Evolutionary conservation across 2,113 vertebrate genomes (phyloP).

Genomic region (Ursus arctos): DNA sequence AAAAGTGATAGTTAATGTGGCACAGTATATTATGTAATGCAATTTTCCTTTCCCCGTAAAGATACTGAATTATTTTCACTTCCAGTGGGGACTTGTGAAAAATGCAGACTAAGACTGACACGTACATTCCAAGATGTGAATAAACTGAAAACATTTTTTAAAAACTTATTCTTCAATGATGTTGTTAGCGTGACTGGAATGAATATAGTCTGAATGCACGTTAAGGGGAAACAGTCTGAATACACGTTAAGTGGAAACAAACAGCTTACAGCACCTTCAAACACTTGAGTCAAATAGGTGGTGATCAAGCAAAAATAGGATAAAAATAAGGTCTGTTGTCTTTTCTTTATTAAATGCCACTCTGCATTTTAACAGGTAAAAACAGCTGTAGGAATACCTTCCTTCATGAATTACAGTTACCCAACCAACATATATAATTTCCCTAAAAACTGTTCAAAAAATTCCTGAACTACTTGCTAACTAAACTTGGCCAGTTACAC

Average conservation of each 20-base stretch:
- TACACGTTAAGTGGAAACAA: background rate
- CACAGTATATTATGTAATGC: background rate
- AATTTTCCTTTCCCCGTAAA: background rate
- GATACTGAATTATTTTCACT: background rate
- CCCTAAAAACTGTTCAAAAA: background rate
- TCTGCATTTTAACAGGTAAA: background rate
- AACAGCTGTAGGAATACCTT: background rate
- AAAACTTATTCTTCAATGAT: background rate
- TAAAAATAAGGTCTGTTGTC: background rate
- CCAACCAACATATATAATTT: background rate
- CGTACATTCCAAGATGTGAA: background rate
- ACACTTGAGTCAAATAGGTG: background rate
- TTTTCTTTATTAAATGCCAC: background rate
- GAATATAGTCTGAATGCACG: background rate
- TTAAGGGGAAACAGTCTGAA: background rate
- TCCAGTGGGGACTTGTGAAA: background rate
- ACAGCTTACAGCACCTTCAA: background rate
- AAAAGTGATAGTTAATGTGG: background rate
- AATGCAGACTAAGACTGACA: background rate
- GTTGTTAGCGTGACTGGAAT: too few species aligned
- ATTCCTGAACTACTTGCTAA: background rate
- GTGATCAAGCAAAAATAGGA: background rate
- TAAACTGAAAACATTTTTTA: background rate
- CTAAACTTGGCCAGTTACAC: background rate
- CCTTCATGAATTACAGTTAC: background rate